These are phyloP conservation scores for Lasioglossum malachurum DNA, from an alignment of 2,888 invertebrate genomes.

Conservation along the genomic window DNA sequence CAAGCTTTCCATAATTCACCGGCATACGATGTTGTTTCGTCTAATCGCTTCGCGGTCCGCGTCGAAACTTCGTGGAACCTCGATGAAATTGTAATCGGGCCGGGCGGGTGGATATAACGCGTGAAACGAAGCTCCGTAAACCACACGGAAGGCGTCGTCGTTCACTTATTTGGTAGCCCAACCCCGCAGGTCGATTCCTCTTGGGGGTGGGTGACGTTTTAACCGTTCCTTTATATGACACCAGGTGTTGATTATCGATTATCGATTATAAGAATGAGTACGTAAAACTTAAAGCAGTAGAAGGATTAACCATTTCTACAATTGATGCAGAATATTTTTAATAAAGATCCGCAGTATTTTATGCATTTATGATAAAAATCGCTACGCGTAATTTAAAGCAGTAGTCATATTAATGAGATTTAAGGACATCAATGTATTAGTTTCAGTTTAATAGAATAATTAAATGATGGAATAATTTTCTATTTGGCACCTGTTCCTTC, in stretches of 20 bases:
- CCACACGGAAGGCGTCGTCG: not conserved
- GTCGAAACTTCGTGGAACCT: conserved; percentile 3
- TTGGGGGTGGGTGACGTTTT: conserved; percentile 11
- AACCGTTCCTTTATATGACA: conserved; percentile 34
- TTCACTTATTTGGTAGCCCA: not conserved
- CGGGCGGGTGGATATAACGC: not conserved
- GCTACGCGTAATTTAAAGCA: too few species aligned
- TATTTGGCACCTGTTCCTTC: too few species aligned
- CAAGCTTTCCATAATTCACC: conserved; percentile 26
- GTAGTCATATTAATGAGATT: too few species aligned
- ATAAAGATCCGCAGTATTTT: too few species aligned
- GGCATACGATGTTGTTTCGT: not conserved
- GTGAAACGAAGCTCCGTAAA: conserved; percentile 21
- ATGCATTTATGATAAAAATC: too few species aligned
- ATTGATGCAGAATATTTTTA: too few species aligned
- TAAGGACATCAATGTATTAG: too few species aligned
- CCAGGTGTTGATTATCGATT: not conserved
- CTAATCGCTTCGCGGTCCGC: conserved; percentile 21
- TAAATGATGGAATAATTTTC: too few species aligned
- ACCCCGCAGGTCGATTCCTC: not conserved
- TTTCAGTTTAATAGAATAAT: too few species aligned
- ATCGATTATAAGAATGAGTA: too few species aligned
- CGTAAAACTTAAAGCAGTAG: too few species aligned
- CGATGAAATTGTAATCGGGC: conserved; percentile 37
- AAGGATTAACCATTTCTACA: too few species aligned